Evolutionary conservation across 2,797 vertebrate species (phyloP).

Genomic region (Graptemys geographica): DNA sequence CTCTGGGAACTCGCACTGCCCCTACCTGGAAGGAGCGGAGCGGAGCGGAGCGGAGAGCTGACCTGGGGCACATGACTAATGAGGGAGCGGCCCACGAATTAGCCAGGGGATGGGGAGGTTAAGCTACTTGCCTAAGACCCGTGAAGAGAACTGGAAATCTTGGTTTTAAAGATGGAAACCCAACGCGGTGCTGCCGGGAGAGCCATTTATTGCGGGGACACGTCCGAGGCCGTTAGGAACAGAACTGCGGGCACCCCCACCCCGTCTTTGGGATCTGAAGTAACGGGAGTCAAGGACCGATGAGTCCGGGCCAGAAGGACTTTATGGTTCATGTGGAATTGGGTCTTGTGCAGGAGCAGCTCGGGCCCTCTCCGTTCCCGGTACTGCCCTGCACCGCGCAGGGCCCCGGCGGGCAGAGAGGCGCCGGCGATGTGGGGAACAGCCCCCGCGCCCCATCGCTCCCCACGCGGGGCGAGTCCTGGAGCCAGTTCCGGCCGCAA

Average conservation of each 20-base stretch:
- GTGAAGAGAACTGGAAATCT: background rate
- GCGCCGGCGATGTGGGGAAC: too few species aligned
- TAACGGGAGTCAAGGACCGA: background rate
- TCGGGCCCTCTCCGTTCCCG: too few species aligned
- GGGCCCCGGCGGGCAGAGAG: too few species aligned
- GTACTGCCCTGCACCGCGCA: too few species aligned
- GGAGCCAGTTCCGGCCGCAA: too few species aligned
- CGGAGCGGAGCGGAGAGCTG: background rate
- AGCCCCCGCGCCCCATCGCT: too few species aligned
- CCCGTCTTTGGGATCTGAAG: background rate
- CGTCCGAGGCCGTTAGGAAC: slow-evolving; percentile 4
- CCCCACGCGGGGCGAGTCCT: too few species aligned
- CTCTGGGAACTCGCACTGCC: too few species aligned
- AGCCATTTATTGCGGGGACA: slow-evolving; percentile 42
- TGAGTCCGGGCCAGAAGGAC: background rate
- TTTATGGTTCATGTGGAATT: background rate
- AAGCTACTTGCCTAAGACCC: background rate
- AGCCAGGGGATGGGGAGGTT: background rate
- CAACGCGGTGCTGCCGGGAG: background rate
- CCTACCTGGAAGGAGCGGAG: background rate
- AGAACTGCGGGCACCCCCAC: background rate
- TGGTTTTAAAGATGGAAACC: background rate
- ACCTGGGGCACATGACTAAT: background rate
- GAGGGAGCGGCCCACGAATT: background rate
- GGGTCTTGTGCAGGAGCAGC: too few species aligned